Base-by-base conservation (phyloP, 2,797 vertebrate species). In the Chaunax sp. region DNA sequence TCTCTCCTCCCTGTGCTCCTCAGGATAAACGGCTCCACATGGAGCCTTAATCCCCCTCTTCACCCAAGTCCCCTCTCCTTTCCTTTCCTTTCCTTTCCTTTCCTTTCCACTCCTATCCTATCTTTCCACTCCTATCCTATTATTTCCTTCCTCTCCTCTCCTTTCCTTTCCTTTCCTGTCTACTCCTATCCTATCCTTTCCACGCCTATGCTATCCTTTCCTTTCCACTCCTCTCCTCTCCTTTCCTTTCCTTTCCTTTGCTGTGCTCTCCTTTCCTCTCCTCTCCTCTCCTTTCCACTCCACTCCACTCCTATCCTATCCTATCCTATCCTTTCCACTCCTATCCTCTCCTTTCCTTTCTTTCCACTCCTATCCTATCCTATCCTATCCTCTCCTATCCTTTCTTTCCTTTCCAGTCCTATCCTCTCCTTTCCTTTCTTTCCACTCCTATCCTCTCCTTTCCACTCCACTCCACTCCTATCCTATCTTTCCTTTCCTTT, bases 11-110 rank as follows among this genome's bases (percentile, higher is more conserved):
- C 84, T 84, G 84, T 82, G 90, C 86, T 90, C 90, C 84, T 90
- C 69, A 75, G 91, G 90, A 93, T 93, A 92, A 93, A 94, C 85
- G 80, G 88, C 89, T 92, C 88, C 87, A 90, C 88, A 90, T 89
- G 87, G 87, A 92, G 81, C 73, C 81, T 82, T 92, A 93, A 93
- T 94, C 91, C 87, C 67, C 58, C 81, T 87, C 82, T 86, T 88
- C 75, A 88, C 74, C 74, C 73, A 40, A 53, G 64, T 74, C 65
- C 68, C 63, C 76, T 78, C 84, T 79, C 67, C 43, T 71, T 75
- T 55, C 59, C 60, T 73, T 73, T 70, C 57, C 30, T 57, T 69
- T 47, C 50, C 61, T 65, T 81, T 53, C 74, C 59, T 57, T 35
- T 15, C 30, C 4, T 25, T 74, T 55, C 38, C 18, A 40, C 58